Base-by-base conservation (phyloP, 2,113 vertebrate species). In the Baryphthengus martii region DNA sequence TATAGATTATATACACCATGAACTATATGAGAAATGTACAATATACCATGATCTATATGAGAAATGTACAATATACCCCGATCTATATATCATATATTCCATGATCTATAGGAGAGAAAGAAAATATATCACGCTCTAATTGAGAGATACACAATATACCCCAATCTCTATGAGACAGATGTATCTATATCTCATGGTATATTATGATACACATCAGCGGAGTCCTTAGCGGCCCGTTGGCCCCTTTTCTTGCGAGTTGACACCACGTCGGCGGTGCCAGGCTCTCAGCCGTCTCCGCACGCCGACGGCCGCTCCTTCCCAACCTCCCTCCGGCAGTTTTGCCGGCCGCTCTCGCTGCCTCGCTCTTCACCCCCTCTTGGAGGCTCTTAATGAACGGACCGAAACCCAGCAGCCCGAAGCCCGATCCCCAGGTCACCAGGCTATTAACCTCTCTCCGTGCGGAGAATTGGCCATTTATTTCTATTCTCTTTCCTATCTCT, bases 401-500 rank as follows among this genome's bases (percentile, higher is more conserved):
- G 93, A 28, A 66, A 70, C 77, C 28, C 77, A 85, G 13, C 68
- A 40, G 87, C 82, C 87, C 1, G 6, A 26, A 55, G 70, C 29
- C 68, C 52, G 61, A 62, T 88, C 84, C 90, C 87, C 8, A 15
- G 89, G 87, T 95, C 95, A 78, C 76, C 44, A 13, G 28, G 7
- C 89, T 90, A 89, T 96, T 96, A 96, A 96, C 93, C 95, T 95
- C 72, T 87, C 80, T 71, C 77, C 70, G 59, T 23, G 73, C 90
- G 45, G 85, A 62, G 94, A 96, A 85, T 67, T 91, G 96, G 31
- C 77, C 85, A 50, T 95, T 96, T 96, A 63, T 96, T 95, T 94
- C 89, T 59, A 37, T 90, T 91, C 63, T 75, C 70, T 87, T 96
- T 87, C 61, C 61, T 81, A 37, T 56, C 88, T 96, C 81, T 91